Conservation (phyloP, 2,797 vertebrate genomes). For the Psittacula echo region DNA sequence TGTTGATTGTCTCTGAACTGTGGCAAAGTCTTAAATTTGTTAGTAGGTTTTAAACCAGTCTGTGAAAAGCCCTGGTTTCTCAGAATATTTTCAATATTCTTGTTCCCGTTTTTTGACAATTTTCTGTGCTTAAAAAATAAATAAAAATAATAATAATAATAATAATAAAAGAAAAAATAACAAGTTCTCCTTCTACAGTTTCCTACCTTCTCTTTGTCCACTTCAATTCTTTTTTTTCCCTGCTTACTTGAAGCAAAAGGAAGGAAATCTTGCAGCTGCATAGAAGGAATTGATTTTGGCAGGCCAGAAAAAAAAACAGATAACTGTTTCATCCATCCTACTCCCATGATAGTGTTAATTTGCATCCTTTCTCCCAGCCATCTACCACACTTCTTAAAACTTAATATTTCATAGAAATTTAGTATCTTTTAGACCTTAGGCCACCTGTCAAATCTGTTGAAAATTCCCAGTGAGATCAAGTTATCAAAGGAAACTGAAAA, state of each 20-base stretch:
- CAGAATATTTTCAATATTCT: neutral
- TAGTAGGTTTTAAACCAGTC: neutral
- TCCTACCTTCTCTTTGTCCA: neutral
- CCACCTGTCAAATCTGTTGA: neutral
- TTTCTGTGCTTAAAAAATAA: neutral
- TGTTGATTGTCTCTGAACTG: neutral
- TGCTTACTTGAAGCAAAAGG: neutral
- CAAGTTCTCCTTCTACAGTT: neutral
- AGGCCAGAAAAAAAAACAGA: neutral
- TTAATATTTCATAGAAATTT: neutral
- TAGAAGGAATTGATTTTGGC: neutral
- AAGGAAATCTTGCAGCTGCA: neutral
- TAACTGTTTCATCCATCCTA: neutral
- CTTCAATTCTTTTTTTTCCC: neutral
- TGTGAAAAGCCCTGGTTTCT: accelerated
- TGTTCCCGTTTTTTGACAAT: neutral
- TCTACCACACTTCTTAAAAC: neutral
- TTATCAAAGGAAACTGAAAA: neutral
- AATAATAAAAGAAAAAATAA: neutral
- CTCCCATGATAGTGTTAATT: neutral
- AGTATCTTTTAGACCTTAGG: neutral
- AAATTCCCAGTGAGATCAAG: neutral
- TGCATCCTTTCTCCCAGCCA: neutral
- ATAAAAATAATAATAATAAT: no score
- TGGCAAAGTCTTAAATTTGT: neutral